Percentiles rank a stretch among this genome's conserved stretches.
Evolutionary conservation across 2,113 vertebrate genomes (phyloP).

Genomic region (Oxyura jamaicensis): DNA sequence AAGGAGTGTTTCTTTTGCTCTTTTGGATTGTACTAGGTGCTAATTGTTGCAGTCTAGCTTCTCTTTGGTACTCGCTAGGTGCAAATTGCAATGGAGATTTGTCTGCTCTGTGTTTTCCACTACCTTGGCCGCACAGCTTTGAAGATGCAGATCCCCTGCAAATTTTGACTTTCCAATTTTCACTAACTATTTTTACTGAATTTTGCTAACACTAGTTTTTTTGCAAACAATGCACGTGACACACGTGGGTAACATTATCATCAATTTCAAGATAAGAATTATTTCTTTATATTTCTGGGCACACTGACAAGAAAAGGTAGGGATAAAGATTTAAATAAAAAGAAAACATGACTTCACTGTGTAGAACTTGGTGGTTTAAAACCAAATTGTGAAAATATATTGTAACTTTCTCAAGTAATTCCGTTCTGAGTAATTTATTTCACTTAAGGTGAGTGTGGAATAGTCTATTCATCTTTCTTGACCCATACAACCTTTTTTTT

Average conservation of each 20-base stretch:
- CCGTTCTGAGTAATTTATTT: not conserved
- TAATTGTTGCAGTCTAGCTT: slow-evolving; percentile 26
- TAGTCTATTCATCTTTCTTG: not conserved
- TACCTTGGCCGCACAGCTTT: not conserved
- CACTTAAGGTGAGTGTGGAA: not conserved
- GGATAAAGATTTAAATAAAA: not conserved
- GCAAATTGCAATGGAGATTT: slow-evolving; percentile 15
- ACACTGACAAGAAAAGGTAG: not conserved
- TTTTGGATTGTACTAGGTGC: slow-evolving; percentile 8
- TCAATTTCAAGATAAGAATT: not conserved
- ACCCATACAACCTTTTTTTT: not conserved
- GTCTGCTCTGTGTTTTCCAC: not conserved
- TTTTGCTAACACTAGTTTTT: not conserved
- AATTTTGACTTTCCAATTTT: slow-evolving; percentile 1
- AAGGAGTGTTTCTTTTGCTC: not conserved
- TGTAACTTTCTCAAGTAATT: not conserved
- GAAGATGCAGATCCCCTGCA: slow-evolving; percentile 5
- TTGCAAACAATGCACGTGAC: not conserved
- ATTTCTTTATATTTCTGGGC: not conserved
- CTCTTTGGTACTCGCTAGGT: slow-evolving; percentile 17
- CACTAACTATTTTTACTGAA: not conserved
- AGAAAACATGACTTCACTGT: not conserved
- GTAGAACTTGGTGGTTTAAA: not conserved
- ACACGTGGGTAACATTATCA: not conserved
- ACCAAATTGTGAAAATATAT: not conserved